A percentile compares a stretch with the other conserved stretches of the same genome.
Evolutionary conservation across 2,888 invertebrate species (phyloP).

Genomic region (Platyscelio sp.): DNA sequence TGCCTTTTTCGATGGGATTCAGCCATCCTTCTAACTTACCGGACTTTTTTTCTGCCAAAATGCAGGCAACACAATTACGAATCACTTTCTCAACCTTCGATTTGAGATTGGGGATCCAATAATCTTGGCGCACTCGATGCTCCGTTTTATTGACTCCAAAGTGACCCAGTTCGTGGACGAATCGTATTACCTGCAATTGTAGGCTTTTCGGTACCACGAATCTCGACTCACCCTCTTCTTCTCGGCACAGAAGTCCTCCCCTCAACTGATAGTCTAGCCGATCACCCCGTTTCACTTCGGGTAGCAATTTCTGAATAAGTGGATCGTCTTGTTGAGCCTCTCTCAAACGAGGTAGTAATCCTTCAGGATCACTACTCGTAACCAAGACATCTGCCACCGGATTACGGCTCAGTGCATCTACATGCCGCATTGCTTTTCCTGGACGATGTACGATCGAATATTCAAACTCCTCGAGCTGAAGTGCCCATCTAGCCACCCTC

Average conservation of each 20-base stretch:
- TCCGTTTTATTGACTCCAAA: slow-evolving; percentile 45
- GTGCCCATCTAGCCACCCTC: slow-evolving; percentile 47
- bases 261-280: not conserved
- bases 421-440: slow-evolving; percentile 42
- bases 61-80: slow-evolving; percentile 44
- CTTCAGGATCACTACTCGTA: not conserved
- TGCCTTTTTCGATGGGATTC: not conserved
- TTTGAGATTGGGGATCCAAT: slow-evolving; percentile 29
- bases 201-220: slow-evolving; percentile 45
- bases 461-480: slow-evolving; percentile 37
- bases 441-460: slow-evolving; percentile 39
- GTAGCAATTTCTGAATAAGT: not conserved
- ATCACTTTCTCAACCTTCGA: slow-evolving; percentile 54
- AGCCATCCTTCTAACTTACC: not conserved
- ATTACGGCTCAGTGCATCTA: slow-evolving; percentile 40
- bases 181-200: slow-evolving; percentile 43
- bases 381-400: not conserved
- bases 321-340: slow-evolving; percentile 15
- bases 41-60: slow-evolving; percentile 42
- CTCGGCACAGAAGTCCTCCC: not conserved
- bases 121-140: slow-evolving; percentile 38
- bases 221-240: not conserved
- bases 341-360: slow-evolving; percentile 6
- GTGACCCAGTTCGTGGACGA: slow-evolving; percentile 47
- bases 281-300: not conserved